Base-by-base conservation (phyloP, 2,113 vertebrate species). In the Thryonomys swinderianus region DNA sequence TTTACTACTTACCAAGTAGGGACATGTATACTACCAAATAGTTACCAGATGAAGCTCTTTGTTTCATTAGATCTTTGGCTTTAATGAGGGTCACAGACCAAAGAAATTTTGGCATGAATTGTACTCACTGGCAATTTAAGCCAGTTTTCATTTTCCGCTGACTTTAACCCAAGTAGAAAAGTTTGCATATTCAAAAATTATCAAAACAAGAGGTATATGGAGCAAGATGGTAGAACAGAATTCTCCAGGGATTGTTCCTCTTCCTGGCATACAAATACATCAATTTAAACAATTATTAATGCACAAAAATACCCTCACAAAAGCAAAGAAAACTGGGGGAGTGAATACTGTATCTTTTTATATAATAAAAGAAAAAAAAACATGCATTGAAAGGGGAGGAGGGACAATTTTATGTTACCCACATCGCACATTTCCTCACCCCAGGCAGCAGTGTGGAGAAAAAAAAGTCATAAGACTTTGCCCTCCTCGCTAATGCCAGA, bases 121-220 rank as follows among this genome's bases (percentile, higher is more conserved):
- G 2, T 7, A 9, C 21, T 57, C 45, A 73, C 74, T 66, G 30
- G 40, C 32, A 86, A 66, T 86, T 80, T 40, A 80, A 80, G 34
- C 13, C 67, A 12, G 45, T 7, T 90, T 82, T 78, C 42, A 64
- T 37, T 81, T 93, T 69, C 66, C n/a, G n/a, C 53, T 69, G 71
- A 83, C 11, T 76, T 45, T 66, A 89, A 55, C n/a, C 55, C 66
- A 94, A 74, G 18, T 64, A 73, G 62, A 90, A 94, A 81, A 90
- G 64, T 84, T 64, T 89, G 12, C n/a, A 74, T 67, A 85, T 79
- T 69, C 16, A 71, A 87, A 91, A 93, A 71, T 30, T 12, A 88
- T 14, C 20, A 82, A 18, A 30, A 80, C 53, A 37, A 11, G 11
- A 84, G 61, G 25, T 23, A 3, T n/a, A 2, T 32, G 48, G 32